These are phyloP conservation scores for Shargacucullia verbasci DNA, from an alignment of 2,888 invertebrate genomes.

Conservation along the genomic window DNA sequence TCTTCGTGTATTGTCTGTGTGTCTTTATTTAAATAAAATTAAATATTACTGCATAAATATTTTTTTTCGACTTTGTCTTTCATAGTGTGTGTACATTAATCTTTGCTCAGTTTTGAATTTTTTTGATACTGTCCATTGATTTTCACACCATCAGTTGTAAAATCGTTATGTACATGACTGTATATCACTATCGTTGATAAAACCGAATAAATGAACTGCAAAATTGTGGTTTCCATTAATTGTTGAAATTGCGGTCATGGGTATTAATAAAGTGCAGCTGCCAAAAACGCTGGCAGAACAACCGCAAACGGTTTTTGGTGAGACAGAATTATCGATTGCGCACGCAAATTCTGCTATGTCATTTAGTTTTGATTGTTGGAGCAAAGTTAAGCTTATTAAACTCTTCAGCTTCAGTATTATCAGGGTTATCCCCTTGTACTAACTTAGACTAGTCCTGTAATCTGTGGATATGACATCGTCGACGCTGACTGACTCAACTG, in stretches of 20 bases:
- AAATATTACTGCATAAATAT: too few relatives aligned
- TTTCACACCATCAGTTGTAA: too few relatives aligned
- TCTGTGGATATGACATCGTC: constrained; percentile 28
- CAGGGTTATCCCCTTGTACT: constrained; percentile 27
- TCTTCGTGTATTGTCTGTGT: not conserved
- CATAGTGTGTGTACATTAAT: too few relatives aligned
- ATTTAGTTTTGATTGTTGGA: constrained; percentile 16
- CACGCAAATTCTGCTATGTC: constrained; percentile 1
- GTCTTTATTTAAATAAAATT: too few relatives aligned
- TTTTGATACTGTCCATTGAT: too few relatives aligned
- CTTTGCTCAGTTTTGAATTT: too few relatives aligned
- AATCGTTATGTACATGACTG: too few relatives aligned
- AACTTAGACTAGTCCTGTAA: constrained; percentile 36
- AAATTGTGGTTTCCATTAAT: constrained; percentile 45
- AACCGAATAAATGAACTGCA: constrained; percentile 29
- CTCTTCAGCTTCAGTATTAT: constrained; percentile 23
- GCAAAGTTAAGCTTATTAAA: not conserved
- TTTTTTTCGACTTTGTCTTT: too few relatives aligned
- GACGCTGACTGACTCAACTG: constrained; percentile 15
- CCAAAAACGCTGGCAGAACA: constrained; percentile 21
- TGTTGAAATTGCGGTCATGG: constrained; percentile 28
- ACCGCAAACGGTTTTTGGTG: constrained; percentile 39
- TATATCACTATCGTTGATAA: constrained; percentile 2
- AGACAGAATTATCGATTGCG: constrained; percentile 30
- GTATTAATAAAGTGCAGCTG: constrained; percentile 37